phyloP scores from a whole-genome alignment of 2,113 vertebrate species.

The Lamprologus ornatipinnis region DNA sequence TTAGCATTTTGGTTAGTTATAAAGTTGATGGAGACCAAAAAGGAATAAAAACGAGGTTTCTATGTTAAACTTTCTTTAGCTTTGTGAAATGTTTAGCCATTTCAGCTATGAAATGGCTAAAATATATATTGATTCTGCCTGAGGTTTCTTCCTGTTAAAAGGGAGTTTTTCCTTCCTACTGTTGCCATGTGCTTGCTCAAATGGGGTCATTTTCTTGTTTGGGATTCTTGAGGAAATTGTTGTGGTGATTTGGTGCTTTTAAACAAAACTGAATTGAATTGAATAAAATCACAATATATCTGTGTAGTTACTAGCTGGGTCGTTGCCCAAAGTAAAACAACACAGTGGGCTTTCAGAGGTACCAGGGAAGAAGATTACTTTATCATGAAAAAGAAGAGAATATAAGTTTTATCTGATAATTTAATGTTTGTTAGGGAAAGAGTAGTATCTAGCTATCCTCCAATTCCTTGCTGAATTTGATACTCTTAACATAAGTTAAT shows the following conservation, averaged over 20 bases:
- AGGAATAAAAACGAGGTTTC: background rate
- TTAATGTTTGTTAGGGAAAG: background rate
- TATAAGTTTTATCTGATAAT: background rate
- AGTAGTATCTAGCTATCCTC: background rate
- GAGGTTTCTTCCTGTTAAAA: background rate
- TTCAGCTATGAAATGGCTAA: background rate
- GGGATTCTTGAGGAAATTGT: background rate
- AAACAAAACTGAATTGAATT: background rate
- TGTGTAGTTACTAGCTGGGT: background rate
- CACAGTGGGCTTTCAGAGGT: background rate
- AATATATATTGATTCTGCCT: background rate
- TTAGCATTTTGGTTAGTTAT: background rate
- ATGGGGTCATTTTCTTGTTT: background rate
- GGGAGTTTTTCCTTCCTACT: background rate
- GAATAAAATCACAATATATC: background rate
- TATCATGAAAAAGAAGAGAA: background rate
- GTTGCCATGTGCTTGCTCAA: background rate
- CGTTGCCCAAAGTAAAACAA: background rate
- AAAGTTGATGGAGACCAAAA: background rate
- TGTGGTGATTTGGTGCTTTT: background rate
- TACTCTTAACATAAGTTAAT: background rate
- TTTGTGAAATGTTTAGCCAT: background rate
- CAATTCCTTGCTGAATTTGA: background rate
- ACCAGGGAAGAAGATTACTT: background rate
- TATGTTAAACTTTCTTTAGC: background rate